Evolutionary conservation across 2,888 invertebrate species (phyloP), one percentile per base, ranked within the genome.

Genomic region (Dione juno): DNA sequence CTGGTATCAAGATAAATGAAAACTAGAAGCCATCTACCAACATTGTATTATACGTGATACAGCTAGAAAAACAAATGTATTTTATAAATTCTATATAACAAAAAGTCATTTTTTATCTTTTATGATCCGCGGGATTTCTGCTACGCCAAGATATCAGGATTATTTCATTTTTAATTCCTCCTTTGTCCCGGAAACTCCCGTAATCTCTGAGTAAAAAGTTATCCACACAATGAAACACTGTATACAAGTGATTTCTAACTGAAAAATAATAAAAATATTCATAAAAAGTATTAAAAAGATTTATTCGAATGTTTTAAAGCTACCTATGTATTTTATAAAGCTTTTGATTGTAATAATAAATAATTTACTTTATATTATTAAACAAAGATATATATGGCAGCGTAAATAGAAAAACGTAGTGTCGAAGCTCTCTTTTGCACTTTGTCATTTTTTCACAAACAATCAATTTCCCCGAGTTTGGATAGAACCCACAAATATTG

Each of bases 151-250:
- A 40, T 57, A 57, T 57, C 40, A 40, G 57, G 37, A 40, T 57
- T 40, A 57, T 40, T 40, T 57, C 11, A 40, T 19, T 57, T 57
- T 57, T 57, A 57, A 57, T 40, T 40, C 37, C 16, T 11, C 40
- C 11, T 57, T 57, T 57, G 40, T 57, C 16, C 37, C 37, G n/a
- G 16, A 16, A 37, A 57, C 37, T 57, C 57, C 57, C 16, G 1
- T 57, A 40, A 57, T 57, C 57, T 37, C 37, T 16, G 37, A 57
- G 57, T 40, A 40, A 40, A 57, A 37, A 57, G 57, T 57, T 57
- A 57, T 57, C 1, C 19, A 19, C 37, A 57, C 57, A 57, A 40
- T 37, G 16, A 57, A 57, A 57, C 16, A 37, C 37, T 19, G n/a
- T 57, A 57, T 16, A 16, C 37, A 35, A 57, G 57, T 57, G 57